A percentile compares a stretch with the other conserved stretches of the same genome.
Conservation (phyloP, 2,797 vertebrate species). For the Mareca strepera region DNA sequence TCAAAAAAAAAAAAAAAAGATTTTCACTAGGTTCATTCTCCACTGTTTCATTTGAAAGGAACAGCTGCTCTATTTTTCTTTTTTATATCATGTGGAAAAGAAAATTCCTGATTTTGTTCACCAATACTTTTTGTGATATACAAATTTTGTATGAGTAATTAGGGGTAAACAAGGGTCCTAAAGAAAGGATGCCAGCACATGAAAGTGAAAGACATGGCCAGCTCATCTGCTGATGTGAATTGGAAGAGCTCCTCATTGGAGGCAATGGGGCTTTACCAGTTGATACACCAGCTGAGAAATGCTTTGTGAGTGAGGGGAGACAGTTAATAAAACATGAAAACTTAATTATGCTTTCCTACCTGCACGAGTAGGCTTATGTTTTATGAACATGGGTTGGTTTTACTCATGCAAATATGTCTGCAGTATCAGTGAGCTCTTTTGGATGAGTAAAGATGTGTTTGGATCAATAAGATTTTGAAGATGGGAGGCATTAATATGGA, state of each 20-base stretch:
- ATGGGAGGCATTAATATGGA: not conserved
- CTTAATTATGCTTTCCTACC: slow-evolving; percentile 16
- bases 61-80: not conserved
- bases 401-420: not conserved
- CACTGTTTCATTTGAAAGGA: not conserved
- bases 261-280: not conserved
- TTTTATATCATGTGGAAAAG: not conserved
- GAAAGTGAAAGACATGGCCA: not conserved
- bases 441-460: not conserved
- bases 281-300: not conserved
- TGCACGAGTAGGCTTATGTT: not conserved
- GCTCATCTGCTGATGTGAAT: not conserved
- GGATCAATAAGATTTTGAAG: not conserved
- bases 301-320: slow-evolving; percentile 2
- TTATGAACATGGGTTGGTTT: not conserved
- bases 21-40: not conserved
- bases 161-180: not conserved
- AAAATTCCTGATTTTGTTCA: not conserved
- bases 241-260: not conserved
- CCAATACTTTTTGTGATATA: not conserved
- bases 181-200: not conserved
- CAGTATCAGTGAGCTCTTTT: not conserved
- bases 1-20: not conserved
- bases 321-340: slow-evolving; percentile 25
- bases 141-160: not conserved